Evolutionary conservation across 2,113 vertebrate species (phyloP), one percentile per base, ranked within the genome.

Genomic region (Cacatua alba): DNA sequence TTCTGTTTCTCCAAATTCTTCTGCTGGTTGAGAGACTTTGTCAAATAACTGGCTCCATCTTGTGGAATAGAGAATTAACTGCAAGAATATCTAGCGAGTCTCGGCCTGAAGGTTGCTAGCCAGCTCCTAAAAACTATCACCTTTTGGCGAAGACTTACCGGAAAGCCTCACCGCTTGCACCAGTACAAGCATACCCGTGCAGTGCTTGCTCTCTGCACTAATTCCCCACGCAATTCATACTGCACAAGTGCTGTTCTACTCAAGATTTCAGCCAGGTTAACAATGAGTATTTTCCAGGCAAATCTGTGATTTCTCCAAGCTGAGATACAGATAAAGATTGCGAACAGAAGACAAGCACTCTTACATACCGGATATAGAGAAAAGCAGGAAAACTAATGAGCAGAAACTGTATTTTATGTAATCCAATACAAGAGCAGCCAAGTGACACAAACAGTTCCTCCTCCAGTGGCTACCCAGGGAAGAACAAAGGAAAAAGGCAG

Each of bases 21-120:
- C 28, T 17, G n/a, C 57, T 20, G n/a, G 37, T 9, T 35, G 29
- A 53, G 2, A 53, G 33, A 20, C n/a, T 62, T 88, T 55, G 53
- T 29, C 91, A 67, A 90, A 92, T 77, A 88, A 16, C 55, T 91
- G 41, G 94, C 82, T 62, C 97, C 97, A 98, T 69, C 96, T 97
- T 84, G 97, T 85, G 96, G 96, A 74, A 80, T 0, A 86, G 11
- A 8, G 44, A 93, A 82, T 75, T 71, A 84, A 94, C 93, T 95
- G 72, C 97, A 97, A 39, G 26, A 39, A 74, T 23, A 84, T 12
- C 51, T 18, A 43, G 0, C 14, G 28, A 4, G 31, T 35, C 53
- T 35, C 63, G 6, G 10, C 9, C 64, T 6, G 21, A 51, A 18
- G 0, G 24, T 2, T 49, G 29, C 65, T 1, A 49, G 41, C 14